Percentiles rank a stretch among this genome's conserved stretches.
These are phyloP conservation scores for Uloborus diversus DNA, from an alignment of 1,140 invertebrate genomes.

Conservation along the genomic window DNA sequence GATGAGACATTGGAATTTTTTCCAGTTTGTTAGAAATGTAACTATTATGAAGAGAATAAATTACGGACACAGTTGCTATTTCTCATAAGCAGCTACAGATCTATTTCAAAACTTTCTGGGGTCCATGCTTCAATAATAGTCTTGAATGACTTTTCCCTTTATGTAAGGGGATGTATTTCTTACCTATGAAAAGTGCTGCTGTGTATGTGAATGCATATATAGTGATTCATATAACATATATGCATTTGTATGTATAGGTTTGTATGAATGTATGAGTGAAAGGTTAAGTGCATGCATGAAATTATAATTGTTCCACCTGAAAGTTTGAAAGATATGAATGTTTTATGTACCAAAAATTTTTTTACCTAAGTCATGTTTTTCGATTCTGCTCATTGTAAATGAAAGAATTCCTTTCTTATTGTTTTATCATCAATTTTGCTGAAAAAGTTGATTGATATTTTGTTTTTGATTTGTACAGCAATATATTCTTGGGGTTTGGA, in stretches of 20 bases:
- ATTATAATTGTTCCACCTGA: conserved; percentile 30
- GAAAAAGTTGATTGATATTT: background rate
- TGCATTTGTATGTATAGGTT: too few relatives aligned
- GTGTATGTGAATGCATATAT: background rate
- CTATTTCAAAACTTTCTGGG: conserved; percentile 30
- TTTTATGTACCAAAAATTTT: conserved; percentile 1
- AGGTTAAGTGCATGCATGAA: conserved; percentile 21
- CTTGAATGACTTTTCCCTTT: background rate
- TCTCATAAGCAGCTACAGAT: conserved; percentile 35
- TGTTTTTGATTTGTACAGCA: conserved; percentile 5
- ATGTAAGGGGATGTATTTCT: too few relatives aligned
- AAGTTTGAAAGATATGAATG: conserved; percentile 9
- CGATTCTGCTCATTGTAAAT: background rate
- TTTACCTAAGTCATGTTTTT: conserved; percentile 13
- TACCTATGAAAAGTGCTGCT: conserved; percentile 10
- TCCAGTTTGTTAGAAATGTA: conserved; percentile 34
- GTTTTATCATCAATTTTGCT: conserved; percentile 17
- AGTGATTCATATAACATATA: too few relatives aligned
- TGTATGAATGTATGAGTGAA: background rate
- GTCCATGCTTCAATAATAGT: conserved; percentile 27
- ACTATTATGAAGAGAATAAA: background rate
- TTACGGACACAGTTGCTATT: conserved; percentile 35
- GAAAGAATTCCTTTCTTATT: background rate
- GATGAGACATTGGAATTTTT: conserved; percentile 33
- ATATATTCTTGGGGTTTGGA: conserved; percentile 17